Conservation (phyloP, 2,113 vertebrate species). For the Bettongia penicillata region DNA sequence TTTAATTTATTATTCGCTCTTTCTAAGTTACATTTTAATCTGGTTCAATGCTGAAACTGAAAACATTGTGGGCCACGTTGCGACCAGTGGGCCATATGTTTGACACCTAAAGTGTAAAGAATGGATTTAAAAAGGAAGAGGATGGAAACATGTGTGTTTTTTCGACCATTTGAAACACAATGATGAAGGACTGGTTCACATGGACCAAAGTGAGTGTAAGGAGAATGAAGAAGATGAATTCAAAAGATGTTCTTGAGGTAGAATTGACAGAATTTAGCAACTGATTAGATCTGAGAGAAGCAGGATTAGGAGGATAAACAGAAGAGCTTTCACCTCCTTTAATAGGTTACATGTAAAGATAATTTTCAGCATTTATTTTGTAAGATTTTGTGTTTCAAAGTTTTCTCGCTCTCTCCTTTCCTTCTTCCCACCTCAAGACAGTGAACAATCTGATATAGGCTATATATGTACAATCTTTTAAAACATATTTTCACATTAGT, state of each 20-base stretch:
- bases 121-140: background rate
- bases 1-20: background rate
- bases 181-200: background rate
- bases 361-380: no score
- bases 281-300: background rate
- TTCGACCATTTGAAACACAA: background rate
- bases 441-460: no score
- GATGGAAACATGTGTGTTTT: background rate
- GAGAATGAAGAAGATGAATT: background rate
- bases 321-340: background rate
- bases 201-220: background rate
- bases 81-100: background rate
- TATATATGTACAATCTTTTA: no score
- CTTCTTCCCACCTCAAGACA: no score
- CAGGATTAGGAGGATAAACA: background rate
- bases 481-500: no score
- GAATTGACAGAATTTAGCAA: background rate
- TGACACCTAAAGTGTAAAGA: background rate
- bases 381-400: no score
- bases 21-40: background rate
- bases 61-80: background rate
- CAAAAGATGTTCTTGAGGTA: background rate
- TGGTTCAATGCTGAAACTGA: background rate
- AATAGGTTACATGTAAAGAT: no score
- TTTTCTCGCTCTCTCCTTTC: no score